Conservation (phyloP, 1,140 invertebrate genomes). For the Pseudomyrmex cubaensis region DNA sequence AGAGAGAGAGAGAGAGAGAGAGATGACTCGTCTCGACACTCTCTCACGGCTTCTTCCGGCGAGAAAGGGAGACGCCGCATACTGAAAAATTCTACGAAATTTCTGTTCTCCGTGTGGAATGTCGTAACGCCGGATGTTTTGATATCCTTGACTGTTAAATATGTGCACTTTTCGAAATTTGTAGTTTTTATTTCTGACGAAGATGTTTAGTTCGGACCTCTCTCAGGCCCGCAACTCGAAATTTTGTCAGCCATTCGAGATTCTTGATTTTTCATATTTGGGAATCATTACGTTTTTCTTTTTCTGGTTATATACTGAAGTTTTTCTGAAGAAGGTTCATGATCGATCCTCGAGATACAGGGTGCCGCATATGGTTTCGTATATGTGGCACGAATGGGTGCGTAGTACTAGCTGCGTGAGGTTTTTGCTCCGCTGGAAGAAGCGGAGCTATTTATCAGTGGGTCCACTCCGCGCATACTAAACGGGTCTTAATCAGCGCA, state of each 20-base stretch:
- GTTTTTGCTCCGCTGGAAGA: constrained; percentile 73
- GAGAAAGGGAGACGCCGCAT: constrained; percentile 46
- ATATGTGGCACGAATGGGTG: constrained; percentile 72
- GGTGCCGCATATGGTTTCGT: constrained; percentile 72
- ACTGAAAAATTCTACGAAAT: constrained; percentile 17
- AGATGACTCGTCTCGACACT: not conserved
- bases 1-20: not conserved
- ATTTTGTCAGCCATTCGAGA: not conserved
- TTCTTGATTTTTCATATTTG: not conserved
- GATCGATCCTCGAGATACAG: not conserved
- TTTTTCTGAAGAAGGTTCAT: not conserved
- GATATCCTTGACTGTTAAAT: constrained; percentile 4
- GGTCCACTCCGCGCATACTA: constrained; percentile 68
- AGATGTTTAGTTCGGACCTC: too few species aligned
- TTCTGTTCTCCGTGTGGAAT: constrained; percentile 51
- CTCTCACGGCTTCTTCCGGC: constrained; percentile 56
- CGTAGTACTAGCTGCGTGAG: constrained; percentile 69
- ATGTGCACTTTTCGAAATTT: not conserved
- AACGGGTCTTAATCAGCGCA: constrained; percentile 66
- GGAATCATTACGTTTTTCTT: not conserved
- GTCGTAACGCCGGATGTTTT: constrained; percentile 35
- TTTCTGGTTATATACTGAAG: too few species aligned
- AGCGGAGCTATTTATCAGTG: constrained; percentile 76
- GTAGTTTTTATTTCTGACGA: not conserved
- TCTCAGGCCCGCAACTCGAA: not conserved